Conservation (phyloP, 2,113 vertebrate genomes). For the Noturus placidus region DNA sequence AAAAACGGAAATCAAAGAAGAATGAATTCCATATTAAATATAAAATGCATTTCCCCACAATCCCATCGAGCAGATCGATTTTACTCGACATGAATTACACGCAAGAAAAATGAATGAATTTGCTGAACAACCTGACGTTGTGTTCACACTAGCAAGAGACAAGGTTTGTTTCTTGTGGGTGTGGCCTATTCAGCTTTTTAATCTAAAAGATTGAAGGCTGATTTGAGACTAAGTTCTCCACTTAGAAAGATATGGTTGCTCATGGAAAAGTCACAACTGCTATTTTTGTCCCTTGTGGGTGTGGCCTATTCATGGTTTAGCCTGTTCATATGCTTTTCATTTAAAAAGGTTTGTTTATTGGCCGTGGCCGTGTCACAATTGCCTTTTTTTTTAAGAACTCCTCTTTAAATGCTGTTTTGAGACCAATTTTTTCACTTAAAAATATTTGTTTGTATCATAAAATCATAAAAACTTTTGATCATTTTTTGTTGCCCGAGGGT, state of each 20-base stretch:
- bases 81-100: neutral
- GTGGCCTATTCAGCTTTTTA: neutral
- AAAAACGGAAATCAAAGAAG: neutral
- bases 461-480: neutral
- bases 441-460: neutral
- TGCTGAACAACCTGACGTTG: neutral
- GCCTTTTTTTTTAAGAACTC: neutral
- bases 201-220: no score
- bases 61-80: neutral
- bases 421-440: neutral
- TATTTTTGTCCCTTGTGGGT: neutral
- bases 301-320: neutral
- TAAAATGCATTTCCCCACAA: neutral
- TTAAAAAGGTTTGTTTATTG: neutral
- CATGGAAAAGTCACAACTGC: neutral
- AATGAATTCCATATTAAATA: neutral
- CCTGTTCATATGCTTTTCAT: neutral
- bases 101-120: neutral
- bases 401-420: neutral
- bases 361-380: neutral
- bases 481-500: neutral
- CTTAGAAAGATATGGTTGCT: neutral
- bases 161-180: neutral
- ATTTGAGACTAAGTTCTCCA: neutral
- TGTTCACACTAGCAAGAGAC: conserved; percentile 8